Percentiles rank a stretch among this genome's conserved stretches.
phyloP scores from a whole-genome alignment of 2,888 invertebrate species.

The Geotrupes spiniger region DNA sequence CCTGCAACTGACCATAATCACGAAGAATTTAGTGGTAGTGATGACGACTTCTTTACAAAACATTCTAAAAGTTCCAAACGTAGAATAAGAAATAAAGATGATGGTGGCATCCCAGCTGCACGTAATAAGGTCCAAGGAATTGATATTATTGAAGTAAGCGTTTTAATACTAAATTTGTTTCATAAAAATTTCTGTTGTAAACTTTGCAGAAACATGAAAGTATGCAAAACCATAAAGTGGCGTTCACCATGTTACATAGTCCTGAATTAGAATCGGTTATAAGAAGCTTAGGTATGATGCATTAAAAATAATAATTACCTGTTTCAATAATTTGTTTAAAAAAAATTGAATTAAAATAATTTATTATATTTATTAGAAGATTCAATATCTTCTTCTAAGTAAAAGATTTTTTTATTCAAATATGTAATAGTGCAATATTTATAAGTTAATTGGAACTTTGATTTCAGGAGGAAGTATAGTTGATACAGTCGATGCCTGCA shows the following conservation, averaged over 20 bases:
- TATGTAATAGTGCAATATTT: too few relatives aligned
- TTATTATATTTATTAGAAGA: too few relatives aligned
- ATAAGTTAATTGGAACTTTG: too few relatives aligned
- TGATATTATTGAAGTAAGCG: neutral
- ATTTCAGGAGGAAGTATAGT: slow-evolving; percentile 56
- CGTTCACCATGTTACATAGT: slow-evolving; percentile 47
- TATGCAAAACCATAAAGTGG: slow-evolving; percentile 43
- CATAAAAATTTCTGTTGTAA: neutral
- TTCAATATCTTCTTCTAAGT: too few relatives aligned
- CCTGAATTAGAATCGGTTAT: slow-evolving; percentile 41
- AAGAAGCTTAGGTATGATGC: slow-evolving; percentile 38
- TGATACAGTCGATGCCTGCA: slow-evolving; percentile 48
- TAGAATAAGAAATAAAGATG: too few relatives aligned
- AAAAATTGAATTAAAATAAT: too few relatives aligned
- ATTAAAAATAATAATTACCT: too few relatives aligned
- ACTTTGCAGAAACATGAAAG: slow-evolving; percentile 36
- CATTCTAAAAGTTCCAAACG: neutral
- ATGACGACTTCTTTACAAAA: slow-evolving; percentile 13
- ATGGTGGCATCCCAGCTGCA: neutral
- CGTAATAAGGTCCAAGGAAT: neutral
- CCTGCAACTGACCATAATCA: too few relatives aligned
- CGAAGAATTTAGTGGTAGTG: slow-evolving; percentile 1
- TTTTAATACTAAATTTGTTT: neutral
- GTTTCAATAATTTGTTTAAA: too few relatives aligned
- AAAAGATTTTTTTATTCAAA: slow-evolving; percentile 7